These are phyloP conservation scores for Poicephalus gulielmi DNA, from an alignment of 2,113 vertebrate species.

Conservation along the genomic window DNA sequence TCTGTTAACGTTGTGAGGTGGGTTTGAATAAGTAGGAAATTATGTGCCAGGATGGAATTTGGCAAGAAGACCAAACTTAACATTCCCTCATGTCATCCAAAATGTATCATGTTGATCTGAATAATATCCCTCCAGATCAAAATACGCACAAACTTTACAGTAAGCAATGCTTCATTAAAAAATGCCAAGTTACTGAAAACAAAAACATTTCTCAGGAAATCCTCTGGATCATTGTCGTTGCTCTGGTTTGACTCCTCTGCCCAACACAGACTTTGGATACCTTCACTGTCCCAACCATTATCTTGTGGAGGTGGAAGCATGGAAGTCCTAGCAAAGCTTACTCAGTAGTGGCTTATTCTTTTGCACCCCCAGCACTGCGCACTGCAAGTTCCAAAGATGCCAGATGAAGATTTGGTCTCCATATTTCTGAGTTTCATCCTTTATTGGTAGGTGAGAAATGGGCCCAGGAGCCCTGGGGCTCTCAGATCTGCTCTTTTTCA, in stretches of 20 bases:
- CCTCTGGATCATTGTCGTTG: background rate
- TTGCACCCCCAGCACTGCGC: background rate
- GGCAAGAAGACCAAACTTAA: background rate
- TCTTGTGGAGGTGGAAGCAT: background rate
- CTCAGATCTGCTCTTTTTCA: background rate
- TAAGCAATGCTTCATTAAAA: background rate
- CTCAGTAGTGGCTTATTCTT: background rate
- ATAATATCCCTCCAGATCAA: background rate
- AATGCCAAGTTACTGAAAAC: background rate
- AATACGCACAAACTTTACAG: background rate
- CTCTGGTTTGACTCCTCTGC: background rate
- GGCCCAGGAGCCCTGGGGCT: background rate
- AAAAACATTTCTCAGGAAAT: background rate
- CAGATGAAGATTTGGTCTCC: background rate
- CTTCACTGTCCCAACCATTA: background rate
- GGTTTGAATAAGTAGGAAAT: background rate
- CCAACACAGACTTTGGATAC: background rate
- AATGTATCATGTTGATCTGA: background rate
- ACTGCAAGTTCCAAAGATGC: background rate
- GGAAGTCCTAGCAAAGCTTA: background rate
- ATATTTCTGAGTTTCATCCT: background rate
- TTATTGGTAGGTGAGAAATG: background rate
- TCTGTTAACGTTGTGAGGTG: background rate
- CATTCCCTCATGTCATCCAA: background rate
- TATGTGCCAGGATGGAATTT: background rate